Conservation (phyloP, 2,797 vertebrate species). For the Sternotherus odoratus region DNA sequence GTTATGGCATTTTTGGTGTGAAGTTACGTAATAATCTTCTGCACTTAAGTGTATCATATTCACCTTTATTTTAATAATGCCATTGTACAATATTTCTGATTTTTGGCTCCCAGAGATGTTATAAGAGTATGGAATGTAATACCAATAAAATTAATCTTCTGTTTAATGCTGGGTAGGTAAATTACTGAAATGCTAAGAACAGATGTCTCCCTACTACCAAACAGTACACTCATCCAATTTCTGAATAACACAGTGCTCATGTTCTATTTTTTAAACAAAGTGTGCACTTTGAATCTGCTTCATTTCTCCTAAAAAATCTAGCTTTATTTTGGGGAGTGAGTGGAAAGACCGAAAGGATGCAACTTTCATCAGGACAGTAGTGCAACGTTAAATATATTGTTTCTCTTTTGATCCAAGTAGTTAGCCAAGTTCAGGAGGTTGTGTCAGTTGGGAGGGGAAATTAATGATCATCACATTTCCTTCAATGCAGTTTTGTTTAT, state of each 20-base stretch:
- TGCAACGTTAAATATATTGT: not conserved
- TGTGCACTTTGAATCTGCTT: not conserved
- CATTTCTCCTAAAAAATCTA: not conserved
- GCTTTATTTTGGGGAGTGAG: not conserved
- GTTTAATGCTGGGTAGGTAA: not conserved
- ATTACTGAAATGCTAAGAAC: not conserved
- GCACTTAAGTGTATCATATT: not conserved
- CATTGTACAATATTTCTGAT: not conserved
- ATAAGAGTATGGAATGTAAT: not conserved
- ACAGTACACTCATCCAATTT: not conserved
- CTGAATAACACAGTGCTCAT: not conserved
- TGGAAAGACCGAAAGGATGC: not conserved
- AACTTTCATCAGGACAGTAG: not conserved
- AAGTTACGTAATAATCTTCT: not conserved
- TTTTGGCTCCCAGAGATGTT: not conserved
- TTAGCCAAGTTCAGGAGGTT: too few species aligned
- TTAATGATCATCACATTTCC: too few species aligned
- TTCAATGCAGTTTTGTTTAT: too few species aligned
- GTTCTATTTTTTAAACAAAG: not conserved
- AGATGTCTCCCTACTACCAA: not conserved
- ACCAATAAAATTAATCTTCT: not conserved
- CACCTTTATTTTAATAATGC: not conserved
- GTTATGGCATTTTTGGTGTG: not conserved
- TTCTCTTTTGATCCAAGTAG: too few species aligned
- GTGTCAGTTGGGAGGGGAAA: too few species aligned